Evolutionary conservation across 2,113 vertebrate genomes (phyloP), one percentile per base, ranked within the genome.

Genomic region (Gobius niger): DNA sequence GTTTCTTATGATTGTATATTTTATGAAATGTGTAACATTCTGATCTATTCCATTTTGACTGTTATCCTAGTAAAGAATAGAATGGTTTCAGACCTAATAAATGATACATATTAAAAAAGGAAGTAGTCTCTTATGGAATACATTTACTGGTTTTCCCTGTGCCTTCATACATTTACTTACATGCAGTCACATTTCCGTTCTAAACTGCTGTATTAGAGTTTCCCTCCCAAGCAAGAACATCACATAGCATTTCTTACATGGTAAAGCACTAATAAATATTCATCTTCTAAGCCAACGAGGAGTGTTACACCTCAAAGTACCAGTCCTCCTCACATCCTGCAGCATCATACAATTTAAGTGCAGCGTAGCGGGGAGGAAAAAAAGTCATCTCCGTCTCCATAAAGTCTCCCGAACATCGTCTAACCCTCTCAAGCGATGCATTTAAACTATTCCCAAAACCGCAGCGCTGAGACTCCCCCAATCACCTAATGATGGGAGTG

Each of bases 401-500:
- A 76, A 72, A 68, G 59, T 78, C 70, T 73, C 64, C 68, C 44
- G 50, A 78, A 63, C n/a, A 61, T 63, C 44, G 47, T 65, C 14
- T 68, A 44, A 63, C 71, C 54, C 68, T 63, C 61, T 68, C 60
- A 53, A 46, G 41, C 67, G 65, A 19, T 68, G 62, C n/a, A 46
- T 68, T 65, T 83, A 72, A 82, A 63, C 2, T 0, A 0, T 24
- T 64, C 67, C 82, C 83, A 81, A 56, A 82, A 73, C 77, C 70
- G 42, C 77, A 70, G 65, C 40, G 68, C 79, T 71, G 66, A 49
- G 73, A 40, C 62, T 83, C 73, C 76, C 74, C 54, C 73, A 52
- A 60, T 77, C 76, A 71, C 77, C 70, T 82, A 81, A 87, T 61
- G 70, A 82, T 53, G 81, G 78, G 70, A 82, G 71, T 68, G 41